phyloP scores from a whole-genome alignment of 2,113 vertebrate species.

The Hoplias malabaricus region DNA sequence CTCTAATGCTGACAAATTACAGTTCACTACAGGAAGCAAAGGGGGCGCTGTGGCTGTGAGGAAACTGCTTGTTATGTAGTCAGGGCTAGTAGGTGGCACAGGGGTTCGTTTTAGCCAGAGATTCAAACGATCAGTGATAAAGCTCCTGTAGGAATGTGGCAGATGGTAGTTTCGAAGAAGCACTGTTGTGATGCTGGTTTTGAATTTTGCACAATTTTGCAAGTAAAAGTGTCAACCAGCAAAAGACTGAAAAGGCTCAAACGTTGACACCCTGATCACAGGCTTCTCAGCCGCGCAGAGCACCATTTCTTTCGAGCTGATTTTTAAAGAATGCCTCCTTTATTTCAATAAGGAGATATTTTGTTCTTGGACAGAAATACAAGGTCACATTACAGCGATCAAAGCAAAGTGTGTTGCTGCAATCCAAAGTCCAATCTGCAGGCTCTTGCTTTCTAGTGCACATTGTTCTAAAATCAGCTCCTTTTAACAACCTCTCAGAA shows the following conservation, averaged over 20 bases:
- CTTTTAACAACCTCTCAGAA: conserved; percentile 26
- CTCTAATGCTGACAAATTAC: no score
- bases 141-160: no score
- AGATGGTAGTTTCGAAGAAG: neutral
- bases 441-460: conserved; percentile 41
- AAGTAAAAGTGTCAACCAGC: no score
- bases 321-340: neutral
- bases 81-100: no score
- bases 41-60: no score
- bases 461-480: conserved; percentile 43
- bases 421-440: neutral
- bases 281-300: conserved; percentile 65
- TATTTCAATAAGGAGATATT: neutral
- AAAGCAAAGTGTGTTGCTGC: neutral
- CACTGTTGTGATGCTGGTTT: no score
- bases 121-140: no score
- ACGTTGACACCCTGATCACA: neutral
- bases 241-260: conserved; percentile 49
- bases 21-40: no score
- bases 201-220: no score
- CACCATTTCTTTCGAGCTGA: conserved; percentile 59
- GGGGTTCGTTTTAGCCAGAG: no score
- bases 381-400: neutral
- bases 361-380: neutral
- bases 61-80: no score